Evolutionary conservation across 1,140 invertebrate species (phyloP), one percentile per base, ranked within the genome.

Genomic region (Nebria ingens): DNA sequence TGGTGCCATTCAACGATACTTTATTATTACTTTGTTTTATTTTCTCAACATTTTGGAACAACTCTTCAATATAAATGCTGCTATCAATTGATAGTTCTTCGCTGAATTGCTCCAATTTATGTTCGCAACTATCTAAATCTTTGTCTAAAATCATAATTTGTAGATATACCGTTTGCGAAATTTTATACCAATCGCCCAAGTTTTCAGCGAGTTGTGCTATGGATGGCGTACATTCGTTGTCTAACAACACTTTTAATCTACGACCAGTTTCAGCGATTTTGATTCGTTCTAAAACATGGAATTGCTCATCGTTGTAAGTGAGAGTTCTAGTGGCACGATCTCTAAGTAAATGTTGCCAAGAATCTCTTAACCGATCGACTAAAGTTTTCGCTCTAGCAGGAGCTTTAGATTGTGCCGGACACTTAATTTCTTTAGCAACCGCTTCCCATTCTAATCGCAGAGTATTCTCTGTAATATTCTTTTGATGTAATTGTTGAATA

Each of bases 261-360:
- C 82, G 79, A 6, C 82, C 82, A 0, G 85, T 88, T 71, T 88
- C 85, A 1, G 79, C 75, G 23, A 84, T 80, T 64, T 83, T 80
- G 56, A 82, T 81, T 66, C 91, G 81, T 76, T 94, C 91, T 51
- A 95, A 73, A 42, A 92, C 84, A 72, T 95, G 91, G 67, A 95
- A 93, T 71, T 94, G 91, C 72, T 94, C 91, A 73, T 95, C 91
- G 67, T 94, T 93, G 68, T 91, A 92, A 0, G 90, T 91, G 1
- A 93, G 71, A 56, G 80, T 84, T 58, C 87, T 76, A 9, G 89
- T 90, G 19, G 89, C 89, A 62, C 90, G 78, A 75, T 95, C 90
- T 38, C 91, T 76, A 21, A 93, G 77, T 50, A 94, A 76, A 77
- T 93, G 89, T 71, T 93, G 91, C 91, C 92, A 95, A 0, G 90